These are phyloP conservation scores for Molossus molossus DNA, from an alignment of 2,797 vertebrate species.

Conservation along the genomic window DNA sequence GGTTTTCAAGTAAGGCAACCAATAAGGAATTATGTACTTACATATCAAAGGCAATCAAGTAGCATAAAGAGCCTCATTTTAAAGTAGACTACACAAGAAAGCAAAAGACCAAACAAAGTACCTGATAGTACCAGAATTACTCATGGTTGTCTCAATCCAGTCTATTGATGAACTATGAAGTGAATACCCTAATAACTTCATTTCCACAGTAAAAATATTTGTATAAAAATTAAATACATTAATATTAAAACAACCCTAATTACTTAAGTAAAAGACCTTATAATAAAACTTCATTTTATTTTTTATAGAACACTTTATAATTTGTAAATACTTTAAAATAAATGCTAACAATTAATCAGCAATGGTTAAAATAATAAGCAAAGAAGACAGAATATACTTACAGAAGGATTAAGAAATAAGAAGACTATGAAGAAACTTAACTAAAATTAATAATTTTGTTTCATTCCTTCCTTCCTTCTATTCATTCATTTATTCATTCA, in stretches of 20 bases:
- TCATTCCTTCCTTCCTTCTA: neutral
- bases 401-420: conserved; percentile 32
- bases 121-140: neutral
- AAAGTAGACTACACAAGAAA: conserved; percentile 28
- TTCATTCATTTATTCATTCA: neutral
- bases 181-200: conserved; percentile 18
- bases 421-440: neutral
- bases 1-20: conserved; percentile 26
- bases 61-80: conserved; percentile 8
- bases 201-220: conserved; percentile 45
- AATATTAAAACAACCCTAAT: conserved; percentile 56
- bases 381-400: neutral
- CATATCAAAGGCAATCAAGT: neutral
- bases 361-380: conserved; percentile 49
- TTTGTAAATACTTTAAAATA: conserved; percentile 47
- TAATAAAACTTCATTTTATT: conserved; percentile 38
- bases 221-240: conserved; percentile 47
- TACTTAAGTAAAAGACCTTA: conserved; percentile 28
- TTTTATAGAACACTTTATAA: conserved; percentile 45
- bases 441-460: conserved; percentile 35
- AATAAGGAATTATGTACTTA: neutral
- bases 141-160: conserved; percentile 51
- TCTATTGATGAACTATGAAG: neutral
- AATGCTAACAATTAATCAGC: conserved; percentile 30
- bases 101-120: neutral